Percentiles rank a stretch among this genome's conserved stretches.
Evolutionary conservation across 1,140 invertebrate genomes (phyloP).

Genomic region (Cataglyphis hispanica): DNA sequence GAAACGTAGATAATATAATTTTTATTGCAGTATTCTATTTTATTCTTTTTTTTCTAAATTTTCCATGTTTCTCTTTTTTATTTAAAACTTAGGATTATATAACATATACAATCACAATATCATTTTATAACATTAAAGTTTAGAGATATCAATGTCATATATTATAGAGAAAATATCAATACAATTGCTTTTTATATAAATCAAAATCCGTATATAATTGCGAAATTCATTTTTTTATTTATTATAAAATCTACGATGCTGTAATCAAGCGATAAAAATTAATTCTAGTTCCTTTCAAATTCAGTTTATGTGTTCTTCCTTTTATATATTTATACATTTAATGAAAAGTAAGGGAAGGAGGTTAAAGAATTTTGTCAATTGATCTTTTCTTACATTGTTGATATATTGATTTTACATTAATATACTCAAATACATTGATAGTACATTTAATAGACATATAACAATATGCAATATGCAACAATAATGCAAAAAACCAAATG

Average conservation of each 20-base stretch:
- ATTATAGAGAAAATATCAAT: background rate
- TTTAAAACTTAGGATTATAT: background rate
- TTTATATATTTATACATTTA: conserved; percentile 32
- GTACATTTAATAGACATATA: background rate
- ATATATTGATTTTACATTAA: background rate
- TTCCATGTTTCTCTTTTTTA: background rate
- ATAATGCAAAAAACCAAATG: background rate
- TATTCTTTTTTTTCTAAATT: conserved; percentile 17
- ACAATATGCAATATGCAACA: too few species aligned
- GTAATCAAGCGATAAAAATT: conserved; percentile 38
- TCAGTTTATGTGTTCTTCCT: conserved; percentile 8
- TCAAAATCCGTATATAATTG: background rate
- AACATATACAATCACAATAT: background rate
- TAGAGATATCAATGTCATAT: background rate
- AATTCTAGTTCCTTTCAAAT: conserved; percentile 30
- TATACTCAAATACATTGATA: too few species aligned
- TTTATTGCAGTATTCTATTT: conserved; percentile 8
- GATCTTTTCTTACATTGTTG: background rate
- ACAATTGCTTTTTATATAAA: background rate
- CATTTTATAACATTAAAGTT: background rate
- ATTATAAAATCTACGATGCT: conserved; percentile 11
- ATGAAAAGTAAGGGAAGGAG: background rate
- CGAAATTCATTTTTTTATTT: background rate
- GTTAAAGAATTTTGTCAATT: conserved; percentile 3
- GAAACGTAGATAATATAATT: background rate